phyloP scores from a whole-genome alignment of 37 sponge, comb jelly and placozoan genomes.

The Cliona cf. orientalis region DNA sequence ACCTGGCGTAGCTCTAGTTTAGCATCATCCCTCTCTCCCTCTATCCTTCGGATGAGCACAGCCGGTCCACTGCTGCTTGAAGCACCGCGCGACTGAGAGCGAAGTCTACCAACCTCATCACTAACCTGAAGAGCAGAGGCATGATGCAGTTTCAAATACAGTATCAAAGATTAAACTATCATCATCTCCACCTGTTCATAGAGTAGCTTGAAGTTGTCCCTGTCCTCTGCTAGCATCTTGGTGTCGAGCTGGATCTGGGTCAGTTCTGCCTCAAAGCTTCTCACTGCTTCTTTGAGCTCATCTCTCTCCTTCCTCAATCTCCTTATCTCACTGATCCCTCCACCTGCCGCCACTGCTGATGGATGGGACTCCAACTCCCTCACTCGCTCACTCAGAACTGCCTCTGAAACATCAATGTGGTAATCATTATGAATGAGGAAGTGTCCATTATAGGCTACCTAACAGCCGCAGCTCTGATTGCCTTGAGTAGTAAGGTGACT shows the following conservation, averaged over 20 bases:
- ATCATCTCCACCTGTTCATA: conserved; percentile 97
- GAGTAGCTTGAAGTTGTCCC: conserved; percentile 91
- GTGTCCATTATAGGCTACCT: too few relatives aligned
- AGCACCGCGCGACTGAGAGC: conserved; percentile 43
- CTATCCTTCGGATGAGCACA: conserved; percentile 45
- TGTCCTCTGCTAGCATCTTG: conserved; percentile 77
- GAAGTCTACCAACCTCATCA: conserved; percentile 65
- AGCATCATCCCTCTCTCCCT: conserved; percentile 86
- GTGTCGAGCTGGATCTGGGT: conserved; percentile 78
- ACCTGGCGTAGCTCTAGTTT: conserved; percentile 46
- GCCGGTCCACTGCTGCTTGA: background rate
- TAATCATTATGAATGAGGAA: too few relatives aligned
- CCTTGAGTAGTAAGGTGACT: too few relatives aligned
- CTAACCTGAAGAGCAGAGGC: conserved; percentile 39
- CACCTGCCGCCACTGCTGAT: background rate
- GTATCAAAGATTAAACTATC: background rate
- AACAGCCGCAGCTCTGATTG: too few relatives aligned
- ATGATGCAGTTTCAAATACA: background rate
- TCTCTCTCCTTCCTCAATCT: conserved; percentile 76
- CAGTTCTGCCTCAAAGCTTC: conserved; percentile 66
- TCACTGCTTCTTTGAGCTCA: conserved; percentile 63
- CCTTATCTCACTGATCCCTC: conserved; percentile 7
- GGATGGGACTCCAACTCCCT: conserved; percentile 35
- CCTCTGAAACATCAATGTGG: too few relatives aligned
- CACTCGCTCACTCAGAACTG: conserved; percentile 14